These are phyloP conservation scores for Drosophila bocki DNA, from an alignment of 1,140 invertebrate genomes.

Conservation along the genomic window DNA sequence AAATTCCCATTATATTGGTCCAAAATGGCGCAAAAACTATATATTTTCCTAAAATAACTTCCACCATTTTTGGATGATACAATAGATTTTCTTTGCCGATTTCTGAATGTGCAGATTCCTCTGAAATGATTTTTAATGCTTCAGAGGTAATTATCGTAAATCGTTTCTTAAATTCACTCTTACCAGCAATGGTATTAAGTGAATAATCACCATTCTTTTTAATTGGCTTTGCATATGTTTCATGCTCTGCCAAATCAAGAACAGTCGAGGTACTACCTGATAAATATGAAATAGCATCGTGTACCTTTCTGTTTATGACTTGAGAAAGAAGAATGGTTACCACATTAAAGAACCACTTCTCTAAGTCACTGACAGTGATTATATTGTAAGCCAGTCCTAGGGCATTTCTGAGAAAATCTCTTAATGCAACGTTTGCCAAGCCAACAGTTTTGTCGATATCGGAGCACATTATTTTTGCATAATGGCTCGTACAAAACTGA, in stretches of 20 bases:
- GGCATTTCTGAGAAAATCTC: neutral
- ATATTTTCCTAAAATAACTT: constrained; percentile 21
- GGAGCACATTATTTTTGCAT: neutral
- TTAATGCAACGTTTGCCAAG: neutral
- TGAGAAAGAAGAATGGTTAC: neutral
- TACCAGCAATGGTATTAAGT: neutral
- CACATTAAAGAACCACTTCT: neutral
- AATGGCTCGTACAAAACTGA: constrained; percentile 1
- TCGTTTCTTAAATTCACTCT: neutral
- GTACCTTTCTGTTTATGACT: neutral
- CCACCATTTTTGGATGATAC: neutral
- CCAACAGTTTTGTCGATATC: neutral
- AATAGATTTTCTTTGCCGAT: too few species aligned
- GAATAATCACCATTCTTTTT: too few species aligned
- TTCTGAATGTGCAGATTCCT: too few species aligned
- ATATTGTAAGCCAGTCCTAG: constrained; percentile 3
- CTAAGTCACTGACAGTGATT: neutral
- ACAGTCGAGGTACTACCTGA: neutral
- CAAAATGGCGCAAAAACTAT: too few species aligned
- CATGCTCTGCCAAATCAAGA: neutral
- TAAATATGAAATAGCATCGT: neutral
- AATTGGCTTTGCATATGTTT: neutral
- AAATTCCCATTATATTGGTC: neutral
- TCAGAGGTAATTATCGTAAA: neutral
- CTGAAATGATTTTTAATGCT: neutral